These are phyloP conservation scores for Pandion haliaetus DNA, from an alignment of 2,113 vertebrate species.

Conservation along the genomic window DNA sequence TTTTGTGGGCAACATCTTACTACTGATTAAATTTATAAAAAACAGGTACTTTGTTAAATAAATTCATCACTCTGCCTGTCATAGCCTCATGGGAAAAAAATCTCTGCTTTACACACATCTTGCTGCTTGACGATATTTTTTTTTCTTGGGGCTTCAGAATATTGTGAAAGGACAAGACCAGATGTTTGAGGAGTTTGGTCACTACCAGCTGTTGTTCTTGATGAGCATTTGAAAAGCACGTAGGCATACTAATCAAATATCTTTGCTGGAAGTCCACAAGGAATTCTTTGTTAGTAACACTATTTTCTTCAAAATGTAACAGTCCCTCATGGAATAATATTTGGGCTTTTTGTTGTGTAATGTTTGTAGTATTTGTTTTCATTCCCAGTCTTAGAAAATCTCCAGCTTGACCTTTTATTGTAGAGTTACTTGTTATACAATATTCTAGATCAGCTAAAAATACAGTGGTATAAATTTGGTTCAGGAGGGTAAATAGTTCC, in stretches of 20 bases:
- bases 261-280: slow-evolving; percentile 13
- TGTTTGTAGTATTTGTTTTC: slow-evolving; percentile 35
- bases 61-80: not conserved
- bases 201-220: slow-evolving; percentile 28
- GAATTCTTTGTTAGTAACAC: slow-evolving; percentile 31
- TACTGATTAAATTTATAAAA: not conserved
- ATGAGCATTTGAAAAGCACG: slow-evolving; percentile 18
- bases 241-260: slow-evolving; percentile 35
- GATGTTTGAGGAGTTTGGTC: slow-evolving; percentile 42
- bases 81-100: not conserved
- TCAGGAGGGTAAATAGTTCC: not conserved
- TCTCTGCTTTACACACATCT: not conserved
- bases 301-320: slow-evolving; percentile 14
- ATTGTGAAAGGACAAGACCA: slow-evolving; percentile 19
- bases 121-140: not conserved
- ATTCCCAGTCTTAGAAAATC: not conserved
- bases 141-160: not conserved
- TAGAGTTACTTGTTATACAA: not conserved
- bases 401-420: slow-evolving; percentile 21
- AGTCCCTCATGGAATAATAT: not conserved
- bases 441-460: slow-evolving; percentile 4
- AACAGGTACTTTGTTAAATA: not conserved
- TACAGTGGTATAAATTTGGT: not conserved
- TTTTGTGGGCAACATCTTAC: not conserved
- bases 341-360: slow-evolving; percentile 34